Evolutionary conservation across 2,113 vertebrate genomes (phyloP).

Genomic region (Xenopus tropicalis): UCB_Xtro_10.0 CM004448.2:125140501-125141000

Average conservation of each 20-base stretch:
- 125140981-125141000: too few relatives aligned
- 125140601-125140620: conserved; percentile 15
- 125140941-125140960: too few relatives aligned
- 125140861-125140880: too few relatives aligned
- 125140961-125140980: too few relatives aligned
- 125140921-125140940: too few relatives aligned
- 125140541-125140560: conserved; percentile 46
- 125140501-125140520: conserved; percentile 5
- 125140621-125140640: conserved; percentile 47
- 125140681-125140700: conserved; percentile 64
- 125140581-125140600: conserved; percentile 68
- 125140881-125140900: too few relatives aligned
- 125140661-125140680: conserved; percentile 44
- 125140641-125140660: conserved; percentile 58
- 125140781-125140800: too few relatives aligned
- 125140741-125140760: conserved; percentile 78
- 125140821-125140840: too few relatives aligned
- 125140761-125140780: too few relatives aligned
- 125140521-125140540: conserved; percentile 22
- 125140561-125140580: conserved; percentile 64
- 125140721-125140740: conserved; percentile 84
- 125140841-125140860: too few relatives aligned
- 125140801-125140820: too few relatives aligned
- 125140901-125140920: too few relatives aligned
- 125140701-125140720: conserved; percentile 85